A percentile compares a stretch with the other conserved stretches of the same genome.
Evolutionary conservation across 2,888 invertebrate genomes (phyloP).

Genomic region (Graphium colonna): DNA sequence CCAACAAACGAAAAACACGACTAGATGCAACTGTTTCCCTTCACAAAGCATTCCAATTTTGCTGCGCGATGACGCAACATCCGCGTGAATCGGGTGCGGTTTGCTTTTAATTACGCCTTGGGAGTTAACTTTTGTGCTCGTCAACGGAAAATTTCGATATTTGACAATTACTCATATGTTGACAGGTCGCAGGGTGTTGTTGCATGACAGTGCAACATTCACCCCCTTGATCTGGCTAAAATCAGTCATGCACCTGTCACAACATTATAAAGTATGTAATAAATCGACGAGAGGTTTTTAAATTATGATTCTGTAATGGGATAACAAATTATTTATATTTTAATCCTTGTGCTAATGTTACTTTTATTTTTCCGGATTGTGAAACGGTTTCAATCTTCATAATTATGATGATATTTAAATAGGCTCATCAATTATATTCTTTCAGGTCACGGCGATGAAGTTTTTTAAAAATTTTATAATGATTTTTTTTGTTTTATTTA

Average conservation of each 20-base stretch:
- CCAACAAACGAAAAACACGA: neutral
- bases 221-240: slow-evolving; percentile 29
- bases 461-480: too few species aligned
- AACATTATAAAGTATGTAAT: slow-evolving; percentile 9
- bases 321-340: too few species aligned
- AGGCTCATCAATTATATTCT: too few species aligned
- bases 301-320: too few species aligned
- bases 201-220: slow-evolving; percentile 50
- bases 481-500: too few species aligned
- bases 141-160: neutral
- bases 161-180: neutral
- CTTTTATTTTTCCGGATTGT: too few species aligned
- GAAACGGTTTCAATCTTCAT: too few species aligned
- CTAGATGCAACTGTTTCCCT: neutral
- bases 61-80: neutral
- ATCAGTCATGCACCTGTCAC: slow-evolving; percentile 18
- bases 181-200: slow-evolving; percentile 36
- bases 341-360: too few species aligned
- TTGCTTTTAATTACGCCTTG: slow-evolving; percentile 9
- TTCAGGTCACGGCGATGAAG: too few species aligned
- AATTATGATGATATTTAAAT: too few species aligned
- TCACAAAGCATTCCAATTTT: neutral
- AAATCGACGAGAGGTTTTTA: too few species aligned
- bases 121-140: slow-evolving; percentile 30
- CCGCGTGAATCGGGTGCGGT: neutral